These are phyloP conservation scores for Miltochrista miniata DNA, from an alignment of 2,888 invertebrate species.

Conservation along the genomic window DNA sequence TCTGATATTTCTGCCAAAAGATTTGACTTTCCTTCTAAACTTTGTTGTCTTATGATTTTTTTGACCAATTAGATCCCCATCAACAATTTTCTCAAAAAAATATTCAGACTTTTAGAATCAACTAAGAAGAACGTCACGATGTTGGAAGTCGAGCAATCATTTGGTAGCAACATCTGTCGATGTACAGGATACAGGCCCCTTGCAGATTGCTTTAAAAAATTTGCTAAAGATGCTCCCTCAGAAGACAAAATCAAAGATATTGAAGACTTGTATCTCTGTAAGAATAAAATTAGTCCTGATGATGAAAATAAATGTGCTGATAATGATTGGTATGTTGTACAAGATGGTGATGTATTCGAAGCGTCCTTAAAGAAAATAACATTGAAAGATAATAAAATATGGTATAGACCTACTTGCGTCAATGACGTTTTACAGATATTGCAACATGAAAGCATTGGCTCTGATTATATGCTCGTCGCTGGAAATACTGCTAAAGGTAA, in stretches of 20 bases:
- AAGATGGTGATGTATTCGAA: conserved; percentile 39
- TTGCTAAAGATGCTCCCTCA: conserved; percentile 75
- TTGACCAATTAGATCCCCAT: too few relatives aligned
- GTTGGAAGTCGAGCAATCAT: conserved; percentile 87
- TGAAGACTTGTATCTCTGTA: conserved; percentile 57
- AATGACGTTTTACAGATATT: conserved; percentile 77
- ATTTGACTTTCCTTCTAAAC: too few relatives aligned
- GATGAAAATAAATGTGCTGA: conserved; percentile 32
- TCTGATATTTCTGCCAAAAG: too few relatives aligned
- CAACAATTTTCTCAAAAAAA: not conserved
- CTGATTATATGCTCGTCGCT: conserved; percentile 85
- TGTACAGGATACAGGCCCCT: conserved; percentile 88
- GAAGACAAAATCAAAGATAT: conserved; percentile 47
- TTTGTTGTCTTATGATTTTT: too few relatives aligned
- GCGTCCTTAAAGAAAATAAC: conserved; percentile 44
- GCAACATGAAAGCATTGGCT: conserved; percentile 56
- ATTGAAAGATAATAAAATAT: conserved; percentile 65
- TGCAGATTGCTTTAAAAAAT: conserved; percentile 85
- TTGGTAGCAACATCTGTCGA: conserved; percentile 88
- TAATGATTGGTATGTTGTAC: conserved; percentile 54
- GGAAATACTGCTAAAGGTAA: conserved; percentile 89
- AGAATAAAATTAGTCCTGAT: conserved; percentile 28
- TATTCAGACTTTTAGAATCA: conserved; percentile 56
- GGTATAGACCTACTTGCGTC: conserved; percentile 79
- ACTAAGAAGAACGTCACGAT: conserved; percentile 72